These are phyloP conservation scores for Erythrolamprus reginae DNA, from an alignment of 2,113 vertebrate species.

Conservation along the genomic window DNA sequence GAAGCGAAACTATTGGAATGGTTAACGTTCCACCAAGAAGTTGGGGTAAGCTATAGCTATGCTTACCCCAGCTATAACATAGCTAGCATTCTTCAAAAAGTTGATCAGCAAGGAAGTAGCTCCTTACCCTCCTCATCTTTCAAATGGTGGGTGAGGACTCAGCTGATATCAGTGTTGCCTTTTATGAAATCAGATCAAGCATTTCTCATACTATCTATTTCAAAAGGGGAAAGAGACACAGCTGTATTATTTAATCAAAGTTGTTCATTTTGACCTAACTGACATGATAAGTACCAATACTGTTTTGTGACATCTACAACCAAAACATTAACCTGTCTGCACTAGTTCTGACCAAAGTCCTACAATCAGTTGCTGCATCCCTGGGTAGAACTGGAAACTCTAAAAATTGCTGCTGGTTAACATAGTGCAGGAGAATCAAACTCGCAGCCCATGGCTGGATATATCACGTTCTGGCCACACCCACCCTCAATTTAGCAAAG, in stretches of 20 bases:
- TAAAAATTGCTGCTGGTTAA: neutral
- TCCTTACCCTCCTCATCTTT: neutral
- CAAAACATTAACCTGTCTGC: neutral
- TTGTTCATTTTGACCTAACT: neutral
- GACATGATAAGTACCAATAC: neutral
- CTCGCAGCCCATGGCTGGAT: rapidly evolving
- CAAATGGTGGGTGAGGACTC: neutral
- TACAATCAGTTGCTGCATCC: neutral
- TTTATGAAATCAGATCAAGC: neutral
- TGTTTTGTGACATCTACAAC: neutral
- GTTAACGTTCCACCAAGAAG: neutral
- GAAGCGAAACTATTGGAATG: neutral
- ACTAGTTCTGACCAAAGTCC: neutral
- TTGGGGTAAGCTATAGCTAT: neutral
- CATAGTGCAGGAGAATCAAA: neutral
- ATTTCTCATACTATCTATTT: neutral
- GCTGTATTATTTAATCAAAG: neutral
- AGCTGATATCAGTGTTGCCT: neutral
- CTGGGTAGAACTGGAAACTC: neutral
- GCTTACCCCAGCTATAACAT: too few relatives aligned
- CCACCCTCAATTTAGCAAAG: too few relatives aligned
- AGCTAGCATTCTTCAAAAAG: neutral
- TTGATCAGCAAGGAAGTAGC: neutral
- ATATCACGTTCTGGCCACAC: too few relatives aligned
- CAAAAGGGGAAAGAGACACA: neutral